A percentile compares a stretch with the other conserved stretches of the same genome.
Evolutionary conservation across 2,113 vertebrate species (phyloP).

Genomic region (Xiphophorus hellerii): DNA sequence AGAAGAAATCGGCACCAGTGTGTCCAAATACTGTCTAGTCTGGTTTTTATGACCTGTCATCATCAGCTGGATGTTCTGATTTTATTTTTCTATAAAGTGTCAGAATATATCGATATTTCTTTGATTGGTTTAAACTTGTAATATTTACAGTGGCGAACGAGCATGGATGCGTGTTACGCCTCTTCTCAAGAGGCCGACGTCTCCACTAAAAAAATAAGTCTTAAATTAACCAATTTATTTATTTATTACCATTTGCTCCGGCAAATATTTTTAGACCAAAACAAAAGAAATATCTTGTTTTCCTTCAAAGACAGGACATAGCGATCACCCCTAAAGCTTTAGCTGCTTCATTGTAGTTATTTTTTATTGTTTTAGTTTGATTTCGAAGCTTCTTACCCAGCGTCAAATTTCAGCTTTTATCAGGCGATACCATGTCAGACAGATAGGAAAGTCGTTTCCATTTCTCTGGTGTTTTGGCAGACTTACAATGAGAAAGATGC

Average conservation of each 20-base stretch:
- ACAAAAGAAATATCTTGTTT: not conserved
- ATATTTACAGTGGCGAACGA: slow-evolving; percentile 65
- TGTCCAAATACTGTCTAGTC: slow-evolving; percentile 12
- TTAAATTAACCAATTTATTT: not conserved
- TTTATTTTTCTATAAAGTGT: slow-evolving; percentile 71
- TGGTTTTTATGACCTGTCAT: slow-evolving; percentile 47
- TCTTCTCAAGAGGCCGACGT: not conserved
- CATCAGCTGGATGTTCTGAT: slow-evolving; percentile 54
- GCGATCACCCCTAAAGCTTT: not conserved
- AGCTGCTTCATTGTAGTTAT: slow-evolving; percentile 16
- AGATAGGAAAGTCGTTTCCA: not conserved
- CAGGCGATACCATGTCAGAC: not conserved
- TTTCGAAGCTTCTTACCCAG: slow-evolving; percentile 24
- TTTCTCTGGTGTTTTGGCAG: not conserved
- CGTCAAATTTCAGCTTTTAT: slow-evolving; percentile 15
- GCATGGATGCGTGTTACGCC: slow-evolving; percentile 8
- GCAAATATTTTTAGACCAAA: not conserved
- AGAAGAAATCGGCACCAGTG: slow-evolving; percentile 8
- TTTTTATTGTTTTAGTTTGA: slow-evolving; percentile 37
- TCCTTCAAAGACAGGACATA: not conserved
- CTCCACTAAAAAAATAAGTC: not conserved
- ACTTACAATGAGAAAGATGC: slow-evolving; percentile 2
- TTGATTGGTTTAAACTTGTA: slow-evolving; percentile 61
- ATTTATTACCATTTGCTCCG: not conserved
- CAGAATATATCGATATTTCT: slow-evolving; percentile 44